phyloP scores from a whole-genome alignment of 2,113 vertebrate genomes.

The Castor canadensis region DNA sequence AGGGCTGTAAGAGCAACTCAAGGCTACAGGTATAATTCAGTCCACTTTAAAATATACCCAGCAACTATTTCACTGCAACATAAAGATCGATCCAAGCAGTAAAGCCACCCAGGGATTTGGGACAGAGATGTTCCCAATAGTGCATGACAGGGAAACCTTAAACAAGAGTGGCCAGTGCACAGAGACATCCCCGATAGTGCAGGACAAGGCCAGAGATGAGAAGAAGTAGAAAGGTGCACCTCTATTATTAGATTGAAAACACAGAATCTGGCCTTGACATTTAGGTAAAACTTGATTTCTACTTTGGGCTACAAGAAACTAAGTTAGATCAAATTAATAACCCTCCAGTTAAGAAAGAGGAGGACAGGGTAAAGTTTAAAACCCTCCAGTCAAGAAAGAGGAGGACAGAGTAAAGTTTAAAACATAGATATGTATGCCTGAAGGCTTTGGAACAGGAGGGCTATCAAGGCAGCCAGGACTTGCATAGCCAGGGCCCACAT shows the following conservation, averaged over 20 bases:
- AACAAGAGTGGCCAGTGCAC: neutral
- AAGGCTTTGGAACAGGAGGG: neutral
- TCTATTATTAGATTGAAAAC: no score
- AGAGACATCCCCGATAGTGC: neutral
- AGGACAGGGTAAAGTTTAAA: no score
- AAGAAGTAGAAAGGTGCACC: rapidly evolving
- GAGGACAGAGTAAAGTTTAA: no score
- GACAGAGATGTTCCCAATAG: no score
- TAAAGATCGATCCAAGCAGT: neutral
- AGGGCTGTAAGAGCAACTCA: neutral
- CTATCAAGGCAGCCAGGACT: neutral
- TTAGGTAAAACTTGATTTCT: neutral
- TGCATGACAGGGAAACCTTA: neutral
- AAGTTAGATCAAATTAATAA: rapidly evolving
- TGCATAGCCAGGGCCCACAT: no score
- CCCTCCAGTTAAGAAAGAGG: neutral
- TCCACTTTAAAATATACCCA: neutral
- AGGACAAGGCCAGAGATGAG: neutral
- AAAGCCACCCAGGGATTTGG: neutral
- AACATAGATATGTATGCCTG: neutral
- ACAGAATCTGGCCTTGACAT: rapidly evolving
- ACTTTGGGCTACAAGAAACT: neutral
- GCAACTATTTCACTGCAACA: neutral
- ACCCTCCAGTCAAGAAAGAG: neutral
- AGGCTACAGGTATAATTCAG: neutral